A percentile compares a stretch with the other conserved stretches of the same genome.
Conservation (phyloP, 2,888 invertebrate species). For the Endomychus coccineus region DNA sequence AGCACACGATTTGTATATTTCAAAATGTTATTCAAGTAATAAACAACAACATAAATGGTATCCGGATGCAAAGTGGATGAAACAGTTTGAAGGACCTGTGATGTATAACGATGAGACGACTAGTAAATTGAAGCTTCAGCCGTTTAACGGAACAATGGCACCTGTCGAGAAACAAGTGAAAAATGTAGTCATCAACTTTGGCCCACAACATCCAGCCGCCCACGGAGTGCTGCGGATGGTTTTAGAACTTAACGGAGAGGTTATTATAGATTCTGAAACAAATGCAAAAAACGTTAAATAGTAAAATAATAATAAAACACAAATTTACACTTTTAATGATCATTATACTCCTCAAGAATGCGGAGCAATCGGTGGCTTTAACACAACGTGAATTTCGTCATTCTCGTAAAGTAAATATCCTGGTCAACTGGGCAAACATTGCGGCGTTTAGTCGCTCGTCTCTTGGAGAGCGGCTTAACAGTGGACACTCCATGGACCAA, state of each 20-base stretch:
- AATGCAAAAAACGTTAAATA: too few relatives aligned
- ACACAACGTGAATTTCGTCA: too few relatives aligned
- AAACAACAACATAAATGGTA: conserved; percentile 48
- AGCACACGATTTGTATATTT: too few relatives aligned
- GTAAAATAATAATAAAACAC: too few relatives aligned
- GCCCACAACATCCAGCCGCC: conserved; percentile 86
- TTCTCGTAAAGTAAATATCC: too few relatives aligned
- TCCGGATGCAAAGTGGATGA: conserved; percentile 56
- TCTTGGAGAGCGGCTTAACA: too few relatives aligned
- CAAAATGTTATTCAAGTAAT: background rate
- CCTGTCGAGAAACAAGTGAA: conserved; percentile 21
- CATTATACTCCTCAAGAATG: too few relatives aligned
- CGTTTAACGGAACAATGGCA: conserved; percentile 16
- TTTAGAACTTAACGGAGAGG: conserved; percentile 74
- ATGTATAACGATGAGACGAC: conserved; percentile 49
- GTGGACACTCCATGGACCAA: too few relatives aligned
- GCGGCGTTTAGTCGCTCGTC: too few relatives aligned
- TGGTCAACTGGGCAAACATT: too few relatives aligned
- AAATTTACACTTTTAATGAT: too few relatives aligned
- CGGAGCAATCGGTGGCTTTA: too few relatives aligned
- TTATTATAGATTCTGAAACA: conserved; percentile 25
- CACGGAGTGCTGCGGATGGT: conserved; percentile 81
- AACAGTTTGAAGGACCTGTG: conserved; percentile 50
- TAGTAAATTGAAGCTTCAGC: conserved; percentile 28
- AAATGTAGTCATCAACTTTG: conserved; percentile 61